A percentile compares a stretch with the other conserved stretches of the same genome.
Evolutionary conservation across 2,797 vertebrate genomes (phyloP).

Genomic region (Neopelma chrysocephalum): DNA sequence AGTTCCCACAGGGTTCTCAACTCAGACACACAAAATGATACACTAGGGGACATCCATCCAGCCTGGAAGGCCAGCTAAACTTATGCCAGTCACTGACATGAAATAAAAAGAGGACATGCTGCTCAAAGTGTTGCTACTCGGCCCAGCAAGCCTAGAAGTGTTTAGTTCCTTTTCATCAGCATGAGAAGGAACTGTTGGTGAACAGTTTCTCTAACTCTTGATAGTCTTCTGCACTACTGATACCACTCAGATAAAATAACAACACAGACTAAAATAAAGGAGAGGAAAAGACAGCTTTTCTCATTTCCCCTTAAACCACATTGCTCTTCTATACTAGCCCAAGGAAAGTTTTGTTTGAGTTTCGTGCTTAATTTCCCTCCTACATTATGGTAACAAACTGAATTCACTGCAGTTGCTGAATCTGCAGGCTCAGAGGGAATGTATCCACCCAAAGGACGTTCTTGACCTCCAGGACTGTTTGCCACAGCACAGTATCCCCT

Average conservation of each 20-base stretch:
- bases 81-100: background rate
- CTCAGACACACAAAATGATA: background rate
- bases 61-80: background rate
- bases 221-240: background rate
- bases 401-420: background rate
- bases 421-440: background rate
- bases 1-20: background rate
- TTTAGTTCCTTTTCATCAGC: background rate
- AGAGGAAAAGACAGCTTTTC: background rate
- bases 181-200: accelerated
- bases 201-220: background rate
- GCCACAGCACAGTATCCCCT: background rate
- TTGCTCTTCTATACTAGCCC: background rate
- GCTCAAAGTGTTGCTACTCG: background rate
- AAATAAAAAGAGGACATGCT: background rate
- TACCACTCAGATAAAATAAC: background rate
- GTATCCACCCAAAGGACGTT: background rate
- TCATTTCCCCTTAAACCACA: background rate
- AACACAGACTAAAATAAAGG: background rate
- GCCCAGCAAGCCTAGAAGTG: background rate
- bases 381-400: background rate
- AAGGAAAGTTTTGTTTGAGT: background rate
- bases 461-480: background rate
- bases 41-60: background rate
- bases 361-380: background rate